Conservation (phyloP, 2,888 invertebrate genomes). For the Gasteruption jaculator region DNA sequence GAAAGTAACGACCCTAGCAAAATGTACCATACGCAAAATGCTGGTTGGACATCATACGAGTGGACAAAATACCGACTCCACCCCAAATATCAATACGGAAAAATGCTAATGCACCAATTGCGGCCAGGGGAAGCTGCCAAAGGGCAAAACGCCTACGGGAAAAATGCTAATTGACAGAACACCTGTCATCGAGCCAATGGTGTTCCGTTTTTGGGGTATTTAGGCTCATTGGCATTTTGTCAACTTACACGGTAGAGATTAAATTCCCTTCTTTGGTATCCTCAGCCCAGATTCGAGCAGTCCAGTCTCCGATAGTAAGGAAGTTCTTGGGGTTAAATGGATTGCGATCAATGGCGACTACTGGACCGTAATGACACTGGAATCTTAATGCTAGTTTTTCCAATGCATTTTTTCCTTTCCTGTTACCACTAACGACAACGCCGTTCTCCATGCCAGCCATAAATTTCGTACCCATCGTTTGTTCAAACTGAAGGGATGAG, state of each 20-base stretch:
- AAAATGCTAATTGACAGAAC: no score
- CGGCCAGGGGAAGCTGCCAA: no score
- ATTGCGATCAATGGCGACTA: conserved; percentile 82
- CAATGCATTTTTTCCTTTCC: conserved; percentile 65
- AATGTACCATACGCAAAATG: no score
- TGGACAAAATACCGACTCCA: no score
- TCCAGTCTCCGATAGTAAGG: conserved; percentile 89
- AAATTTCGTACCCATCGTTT: conserved; percentile 75
- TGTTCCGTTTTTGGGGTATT: neutral
- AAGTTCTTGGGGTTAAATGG: conserved; percentile 91
- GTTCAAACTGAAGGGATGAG: conserved; percentile 73
- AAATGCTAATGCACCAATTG: no score
- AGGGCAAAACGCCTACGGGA: no score
- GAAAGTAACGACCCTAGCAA: no score
- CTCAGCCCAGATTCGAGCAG: conserved; percentile 89
- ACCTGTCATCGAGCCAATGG: no score
- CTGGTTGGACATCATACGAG: no score
- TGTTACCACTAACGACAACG: conserved; percentile 59
- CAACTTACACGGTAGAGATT: conserved; percentile 68
- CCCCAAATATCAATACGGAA: no score
- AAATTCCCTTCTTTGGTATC: conserved; percentile 88
- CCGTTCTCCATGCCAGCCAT: conserved; percentile 68
- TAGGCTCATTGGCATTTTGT: neutral
- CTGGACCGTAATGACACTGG: conserved; percentile 70
- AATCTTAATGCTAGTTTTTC: conserved; percentile 64